Conservation (phyloP, 2,797 vertebrate genomes). For the Clarias laeviceps region DNA sequence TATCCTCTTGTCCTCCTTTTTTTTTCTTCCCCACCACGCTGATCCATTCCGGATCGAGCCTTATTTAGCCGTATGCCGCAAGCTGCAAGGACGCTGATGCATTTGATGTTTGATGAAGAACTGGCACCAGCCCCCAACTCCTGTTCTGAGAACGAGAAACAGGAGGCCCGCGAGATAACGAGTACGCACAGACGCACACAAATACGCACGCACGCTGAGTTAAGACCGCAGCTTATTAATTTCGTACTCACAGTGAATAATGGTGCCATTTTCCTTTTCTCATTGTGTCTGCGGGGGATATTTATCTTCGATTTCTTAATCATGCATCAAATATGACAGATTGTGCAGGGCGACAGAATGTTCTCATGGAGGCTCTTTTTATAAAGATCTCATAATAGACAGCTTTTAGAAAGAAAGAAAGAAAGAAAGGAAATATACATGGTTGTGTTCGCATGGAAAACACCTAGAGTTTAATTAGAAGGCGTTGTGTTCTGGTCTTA, state of each 20-base stretch:
- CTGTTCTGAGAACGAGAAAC: slow-evolving; percentile 64
- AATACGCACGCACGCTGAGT: slow-evolving; percentile 55
- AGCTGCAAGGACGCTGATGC: slow-evolving; percentile 58
- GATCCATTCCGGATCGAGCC: slow-evolving; percentile 60
- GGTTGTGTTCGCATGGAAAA: not conserved
- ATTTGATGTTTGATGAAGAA: slow-evolving; percentile 74
- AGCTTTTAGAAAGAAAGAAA: not conserved
- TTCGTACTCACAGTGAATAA: slow-evolving; percentile 67
- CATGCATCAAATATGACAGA: slow-evolving; percentile 60
- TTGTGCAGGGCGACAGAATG: slow-evolving; percentile 32
- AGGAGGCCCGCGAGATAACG: slow-evolving; percentile 46
- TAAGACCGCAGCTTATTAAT: slow-evolving; percentile 67
- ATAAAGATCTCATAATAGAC: not conserved
- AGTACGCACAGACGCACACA: slow-evolving; percentile 45
- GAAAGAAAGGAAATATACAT: too few relatives aligned
- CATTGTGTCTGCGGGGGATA: slow-evolving; percentile 59
- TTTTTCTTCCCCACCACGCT: not conserved
- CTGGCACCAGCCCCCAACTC: slow-evolving; percentile 67
- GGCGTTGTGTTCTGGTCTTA: not conserved
- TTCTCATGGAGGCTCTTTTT: slow-evolving; percentile 23
- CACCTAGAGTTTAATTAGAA: not conserved
- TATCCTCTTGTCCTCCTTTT: not conserved
- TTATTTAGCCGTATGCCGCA: slow-evolving; percentile 64
- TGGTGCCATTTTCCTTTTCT: slow-evolving; percentile 62
- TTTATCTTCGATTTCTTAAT: slow-evolving; percentile 72